Base-by-base conservation (phyloP, 2,113 vertebrate genomes). In the Enhydra lutris region DNA sequence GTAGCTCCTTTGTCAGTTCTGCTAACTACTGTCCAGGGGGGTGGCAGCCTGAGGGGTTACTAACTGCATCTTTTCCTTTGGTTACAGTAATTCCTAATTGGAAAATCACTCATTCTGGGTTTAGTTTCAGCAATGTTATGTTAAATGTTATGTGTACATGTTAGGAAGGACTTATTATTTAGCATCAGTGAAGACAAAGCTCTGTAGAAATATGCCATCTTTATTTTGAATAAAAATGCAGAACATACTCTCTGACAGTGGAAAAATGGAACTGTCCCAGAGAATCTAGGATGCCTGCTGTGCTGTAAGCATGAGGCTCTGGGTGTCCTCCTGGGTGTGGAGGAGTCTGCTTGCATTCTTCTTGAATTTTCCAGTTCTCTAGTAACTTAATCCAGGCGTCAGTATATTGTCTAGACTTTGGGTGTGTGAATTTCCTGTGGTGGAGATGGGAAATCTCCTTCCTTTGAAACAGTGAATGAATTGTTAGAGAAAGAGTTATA, bases 221-320 rank as follows among this genome's bases (percentile, higher is more conserved):
- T 85, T 73, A 92, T 91, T 96, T 91, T 91, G 59, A 95, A 67
- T 92, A 96, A 47, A 84, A 93, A 36, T 91, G 76, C 23, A 81
- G 76, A 95, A 71, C 2, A 14, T 24, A 20, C 20, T 78, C 36
- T 85, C 80, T 94, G 78, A 67, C 36, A 74, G 50, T 55, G 10
- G 23, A 23, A 94, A 96, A 81, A 69, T 78, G 85, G 34, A 92
- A 24, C 45, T 36, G 23, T 88, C 71, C 79, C 79, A 74, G 42
- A 36, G 45, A 71, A 42, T n/a, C 11, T 69, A 47, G 78, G 82
- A 63, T 52, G 5, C 36, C 10, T 31, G 20, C 31, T 31, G 65
- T 71, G 7, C 76, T 59, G 26, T 82, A 50, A 76, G 59, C 8
- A 7, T 23, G 31, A 87, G 55, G 23, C 36, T 29, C 24, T 57